Percentiles rank a stretch among this genome's conserved stretches.
Conservation (phyloP, 2,797 vertebrate genomes). For the Bovichtus variegatus region DNA sequence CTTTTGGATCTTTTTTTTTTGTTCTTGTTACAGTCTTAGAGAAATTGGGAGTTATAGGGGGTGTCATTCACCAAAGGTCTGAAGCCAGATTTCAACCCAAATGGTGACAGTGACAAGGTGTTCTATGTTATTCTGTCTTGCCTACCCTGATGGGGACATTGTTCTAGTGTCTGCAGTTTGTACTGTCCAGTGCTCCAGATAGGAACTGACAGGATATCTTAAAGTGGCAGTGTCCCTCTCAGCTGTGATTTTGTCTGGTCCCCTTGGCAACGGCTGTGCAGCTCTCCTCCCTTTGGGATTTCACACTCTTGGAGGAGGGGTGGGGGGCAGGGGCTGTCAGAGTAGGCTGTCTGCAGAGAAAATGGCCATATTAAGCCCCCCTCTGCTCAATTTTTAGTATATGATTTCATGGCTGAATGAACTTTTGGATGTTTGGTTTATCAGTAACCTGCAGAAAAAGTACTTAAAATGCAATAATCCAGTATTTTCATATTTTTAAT, state of each 20-base stretch:
- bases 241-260: conserved; percentile 58
- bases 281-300: conserved; percentile 54
- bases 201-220: conserved; percentile 41
- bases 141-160: conserved; percentile 2
- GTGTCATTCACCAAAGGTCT: neutral
- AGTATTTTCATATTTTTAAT: neutral
- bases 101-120: neutral
- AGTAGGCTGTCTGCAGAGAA: conserved; percentile 15
- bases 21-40: neutral
- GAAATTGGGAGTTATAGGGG: neutral
- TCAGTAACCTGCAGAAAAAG: neutral
- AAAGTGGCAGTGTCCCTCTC: conserved; percentile 40
- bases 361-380: conserved; percentile 25
- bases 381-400: conserved; percentile 23
- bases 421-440: conserved; percentile 11
- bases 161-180: conserved; percentile 38
- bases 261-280: conserved; percentile 59
- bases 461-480: conserved; percentile 13
- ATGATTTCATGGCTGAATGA: conserved; percentile 36
- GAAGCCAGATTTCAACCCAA: neutral
- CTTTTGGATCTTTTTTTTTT: neutral
- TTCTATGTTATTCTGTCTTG: neutral
- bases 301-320: conserved; percentile 32
- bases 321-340: conserved; percentile 30
- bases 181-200: conserved; percentile 20